A percentile compares a stretch with the other conserved stretches of the same genome.
phyloP scores from a whole-genome alignment of 2,888 invertebrate species.

The Gortyna flavago region DNA sequence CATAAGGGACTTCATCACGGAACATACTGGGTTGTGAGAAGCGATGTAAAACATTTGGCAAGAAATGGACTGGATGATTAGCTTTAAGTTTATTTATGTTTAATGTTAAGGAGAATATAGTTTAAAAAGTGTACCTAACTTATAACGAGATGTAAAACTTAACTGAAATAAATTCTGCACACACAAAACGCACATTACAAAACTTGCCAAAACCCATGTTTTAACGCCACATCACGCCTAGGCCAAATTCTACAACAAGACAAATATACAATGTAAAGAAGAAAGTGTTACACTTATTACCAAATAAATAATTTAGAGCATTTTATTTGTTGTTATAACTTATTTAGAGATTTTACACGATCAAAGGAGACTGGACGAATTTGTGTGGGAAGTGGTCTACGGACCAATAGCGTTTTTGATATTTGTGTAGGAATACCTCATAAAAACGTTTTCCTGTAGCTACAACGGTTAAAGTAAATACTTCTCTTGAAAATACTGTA shows the following conservation, averaged over 20 bases:
- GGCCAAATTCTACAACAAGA: neutral
- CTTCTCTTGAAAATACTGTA: no score
- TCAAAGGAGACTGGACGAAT: no score
- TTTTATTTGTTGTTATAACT: neutral
- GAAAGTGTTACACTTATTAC: neutral
- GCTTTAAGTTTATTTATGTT: slow-evolving; percentile 38
- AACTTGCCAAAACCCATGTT: no score
- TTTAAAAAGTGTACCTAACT: neutral
- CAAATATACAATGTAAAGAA: neutral
- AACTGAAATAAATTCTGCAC: neutral
- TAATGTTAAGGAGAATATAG: slow-evolving; percentile 4
- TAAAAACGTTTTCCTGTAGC: no score
- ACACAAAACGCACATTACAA: no score
- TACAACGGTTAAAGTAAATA: no score
- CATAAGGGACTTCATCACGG: slow-evolving; percentile 78
- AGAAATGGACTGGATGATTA: neutral
- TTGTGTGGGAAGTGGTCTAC: no score
- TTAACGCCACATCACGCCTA: no score
- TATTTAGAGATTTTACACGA: no score
- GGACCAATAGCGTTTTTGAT: no score
- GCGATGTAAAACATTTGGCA: neutral
- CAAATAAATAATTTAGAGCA: slow-evolving; percentile 4
- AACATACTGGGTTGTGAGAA: slow-evolving; percentile 75
- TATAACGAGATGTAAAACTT: neutral
- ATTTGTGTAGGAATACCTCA: no score